Evolutionary conservation across 2,888 invertebrate genomes (phyloP).

Genomic region (Spilarctia lutea): DNA sequence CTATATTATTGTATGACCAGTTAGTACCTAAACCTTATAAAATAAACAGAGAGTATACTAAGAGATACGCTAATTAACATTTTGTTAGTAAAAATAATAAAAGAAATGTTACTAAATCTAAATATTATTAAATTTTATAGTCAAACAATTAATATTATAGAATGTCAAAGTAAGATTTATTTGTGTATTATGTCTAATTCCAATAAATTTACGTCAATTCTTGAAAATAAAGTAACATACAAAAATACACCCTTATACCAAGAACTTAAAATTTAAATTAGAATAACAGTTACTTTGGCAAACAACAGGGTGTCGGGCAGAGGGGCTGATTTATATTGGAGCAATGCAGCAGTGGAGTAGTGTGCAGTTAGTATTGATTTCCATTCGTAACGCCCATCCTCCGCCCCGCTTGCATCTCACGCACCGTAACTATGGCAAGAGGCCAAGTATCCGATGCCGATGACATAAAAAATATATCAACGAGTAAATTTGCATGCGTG

Average conservation of each 20-base stretch:
- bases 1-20: neutral
- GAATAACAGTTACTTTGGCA: conserved; percentile 67
- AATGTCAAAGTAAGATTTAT: conserved; percentile 62
- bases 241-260: conserved; percentile 48
- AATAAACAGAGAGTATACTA: neutral
- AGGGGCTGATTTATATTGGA: conserved; percentile 85
- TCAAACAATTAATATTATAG: conserved; percentile 44
- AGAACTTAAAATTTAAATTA: conserved; percentile 56
- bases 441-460: conserved; percentile 70
- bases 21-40: neutral
- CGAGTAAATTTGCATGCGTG: conserved; percentile 44
- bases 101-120: conserved; percentile 20
- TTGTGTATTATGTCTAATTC: conserved; percentile 57
- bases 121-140: conserved; percentile 38
- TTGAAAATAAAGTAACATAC: conserved; percentile 26
- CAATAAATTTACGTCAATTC: conserved; percentile 71
- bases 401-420: conserved; percentile 71
- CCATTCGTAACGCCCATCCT: conserved; percentile 79
- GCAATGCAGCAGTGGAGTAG: conserved; percentile 85
- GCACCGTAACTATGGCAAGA: conserved; percentile 79
- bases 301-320: conserved; percentile 73
- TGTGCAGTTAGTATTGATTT: conserved; percentile 87
- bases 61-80: too few relatives aligned
- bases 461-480: conserved; percentile 53
- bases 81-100: conserved; percentile 3